These are phyloP conservation scores for Abrostola triplasia DNA, from an alignment of 2,888 invertebrate species.

Conservation along the genomic window DNA sequence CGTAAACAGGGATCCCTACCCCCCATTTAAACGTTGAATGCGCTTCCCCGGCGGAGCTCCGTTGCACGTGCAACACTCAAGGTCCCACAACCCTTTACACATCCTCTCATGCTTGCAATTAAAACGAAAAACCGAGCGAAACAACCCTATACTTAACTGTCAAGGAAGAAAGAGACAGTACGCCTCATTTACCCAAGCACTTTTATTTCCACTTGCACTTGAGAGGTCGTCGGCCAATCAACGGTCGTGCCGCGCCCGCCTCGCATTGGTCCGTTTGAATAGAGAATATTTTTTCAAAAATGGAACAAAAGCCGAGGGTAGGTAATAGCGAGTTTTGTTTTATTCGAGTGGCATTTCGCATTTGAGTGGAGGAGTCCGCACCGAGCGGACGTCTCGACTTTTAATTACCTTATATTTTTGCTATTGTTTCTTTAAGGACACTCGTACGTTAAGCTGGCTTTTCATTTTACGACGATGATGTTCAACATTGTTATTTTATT, in stretches of 20 bases:
- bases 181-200: conserved; percentile 86
- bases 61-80: conserved; percentile 86
- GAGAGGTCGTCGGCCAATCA: conserved; percentile 87
- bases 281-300: conserved; percentile 83
- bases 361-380: conserved; percentile 79
- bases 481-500: conserved; percentile 86
- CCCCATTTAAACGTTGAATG: conserved; percentile 83
- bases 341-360: conserved; percentile 83
- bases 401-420: conserved; percentile 82
- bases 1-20: conserved; percentile 73
- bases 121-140: conserved; percentile 85
- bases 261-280: conserved; percentile 87
- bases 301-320: conserved; percentile 85
- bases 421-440: conserved; percentile 75
- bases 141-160: conserved; percentile 65
- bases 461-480: conserved; percentile 72
- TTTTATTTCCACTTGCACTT: conserved; percentile 86
- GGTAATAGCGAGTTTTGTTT: conserved; percentile 87
- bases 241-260: conserved; percentile 82
- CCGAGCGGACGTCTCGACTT: conserved; percentile 81
- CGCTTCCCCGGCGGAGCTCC: conserved; percentile 71
- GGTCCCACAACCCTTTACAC: conserved; percentile 86
- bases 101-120: conserved; percentile 87
- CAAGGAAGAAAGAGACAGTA: conserved; percentile 75
- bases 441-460: conserved; percentile 68